phyloP scores from a whole-genome alignment of 1,140 invertebrate genomes.

The Bombus pascuorum region DNA sequence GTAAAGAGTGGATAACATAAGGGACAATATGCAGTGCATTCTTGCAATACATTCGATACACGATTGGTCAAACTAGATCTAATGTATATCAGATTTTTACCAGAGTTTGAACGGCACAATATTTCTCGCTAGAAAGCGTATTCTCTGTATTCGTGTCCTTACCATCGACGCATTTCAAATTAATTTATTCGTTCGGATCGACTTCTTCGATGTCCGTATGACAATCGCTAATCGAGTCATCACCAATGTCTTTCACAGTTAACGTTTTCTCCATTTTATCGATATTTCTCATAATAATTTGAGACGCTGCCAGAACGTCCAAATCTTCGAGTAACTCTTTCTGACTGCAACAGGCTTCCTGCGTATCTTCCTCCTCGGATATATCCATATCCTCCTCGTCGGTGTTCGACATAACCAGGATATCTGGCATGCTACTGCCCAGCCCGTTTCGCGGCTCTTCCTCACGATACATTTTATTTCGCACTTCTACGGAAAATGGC shows the following conservation, averaged over 20 bases:
- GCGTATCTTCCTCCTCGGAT: conserved; percentile 67
- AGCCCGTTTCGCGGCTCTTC: not conserved
- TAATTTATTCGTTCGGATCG: conserved; percentile 65
- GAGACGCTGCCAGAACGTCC: conserved; percentile 72
- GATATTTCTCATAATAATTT: conserved; percentile 77
- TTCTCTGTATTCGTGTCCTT: not conserved
- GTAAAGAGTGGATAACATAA: not conserved
- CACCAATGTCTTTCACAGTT: conserved; percentile 56
- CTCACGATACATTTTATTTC: conserved; percentile 77
- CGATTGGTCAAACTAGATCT: not conserved
- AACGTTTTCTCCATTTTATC: conserved; percentile 75
- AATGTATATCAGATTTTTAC: not conserved
- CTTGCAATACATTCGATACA: not conserved
- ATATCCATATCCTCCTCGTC: conserved; percentile 79
- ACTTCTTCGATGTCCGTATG: conserved; percentile 80
- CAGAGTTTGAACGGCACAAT: too few species aligned
- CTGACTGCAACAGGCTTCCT: conserved; percentile 63
- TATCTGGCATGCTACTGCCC: conserved; percentile 49
- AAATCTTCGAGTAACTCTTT: conserved; percentile 65
- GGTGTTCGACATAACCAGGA: conserved; percentile 70
- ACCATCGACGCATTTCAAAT: not conserved
- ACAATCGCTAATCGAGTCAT: conserved; percentile 71
- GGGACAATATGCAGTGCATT: not conserved
- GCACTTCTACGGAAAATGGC: conserved; percentile 79
- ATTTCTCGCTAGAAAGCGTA: not conserved